Evolutionary conservation across 2,888 invertebrate genomes (phyloP), one percentile per base, ranked within the genome.

Genomic region (Philereme transversata): DNA sequence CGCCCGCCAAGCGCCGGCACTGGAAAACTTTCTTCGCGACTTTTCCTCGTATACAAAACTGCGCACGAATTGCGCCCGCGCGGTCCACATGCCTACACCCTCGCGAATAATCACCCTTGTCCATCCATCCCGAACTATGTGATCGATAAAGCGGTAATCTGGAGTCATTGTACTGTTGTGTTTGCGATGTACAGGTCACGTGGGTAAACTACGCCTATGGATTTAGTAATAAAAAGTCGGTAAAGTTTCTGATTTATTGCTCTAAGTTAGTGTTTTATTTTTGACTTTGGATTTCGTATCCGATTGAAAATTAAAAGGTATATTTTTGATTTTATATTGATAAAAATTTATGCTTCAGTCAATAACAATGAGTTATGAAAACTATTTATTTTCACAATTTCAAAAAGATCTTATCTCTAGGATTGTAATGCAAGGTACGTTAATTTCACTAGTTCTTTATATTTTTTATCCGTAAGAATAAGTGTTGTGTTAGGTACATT

Each of bases 171-270:
- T 74, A 82, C 81, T 74, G 73, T 76, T 79, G 81, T 81, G 87
- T 78, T 78, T 77, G 80, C 79, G 73, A 88, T 90, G 87, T 87
- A 81, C 77, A 74, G 74, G 73, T 76, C 81, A 77, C 80, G 80
- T 81, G 83, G 82, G 85, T 82, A 87, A 82, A 78, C 87, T 75
- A 76, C 88, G 84, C 88, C 83, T 88, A 90, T 90, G 91, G 92
- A 92, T 91, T 87, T 90, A 84, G 82, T 87, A 81, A 82, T 87
- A 85, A 90, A 91, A 91, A 90, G 91, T 91, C 90, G 90, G 91
- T 92, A 91, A 89, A 83, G 82, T 88, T 89, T 84, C 78, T 81
- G 74, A 79, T 78, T 75, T 74, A 71, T 67, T 72, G 64, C 69
- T 72, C 70, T 70, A 63, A 68, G 66, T 68, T 67, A 71, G 69